phyloP scores from a whole-genome alignment of 2,113 vertebrate species.

The Protomyctophum bolini region DNA sequence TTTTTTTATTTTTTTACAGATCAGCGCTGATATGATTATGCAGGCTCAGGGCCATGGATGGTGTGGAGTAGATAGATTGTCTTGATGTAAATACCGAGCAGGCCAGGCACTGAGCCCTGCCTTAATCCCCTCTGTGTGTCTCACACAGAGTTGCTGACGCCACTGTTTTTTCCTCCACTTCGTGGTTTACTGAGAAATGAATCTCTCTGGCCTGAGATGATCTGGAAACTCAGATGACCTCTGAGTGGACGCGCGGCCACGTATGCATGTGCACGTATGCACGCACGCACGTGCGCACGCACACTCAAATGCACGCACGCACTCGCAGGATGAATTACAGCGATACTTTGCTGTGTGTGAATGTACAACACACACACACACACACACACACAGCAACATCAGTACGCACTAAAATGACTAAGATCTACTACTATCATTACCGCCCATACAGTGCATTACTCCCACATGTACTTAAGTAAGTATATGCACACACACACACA shows the following conservation, averaged over 20 bases:
- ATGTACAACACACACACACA: neutral
- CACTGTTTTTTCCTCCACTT: slow-evolving; percentile 26
- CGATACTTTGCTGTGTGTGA: too few relatives aligned
- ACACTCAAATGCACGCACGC: neutral
- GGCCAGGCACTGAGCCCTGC: neutral
- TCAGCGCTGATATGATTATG: slow-evolving; percentile 63
- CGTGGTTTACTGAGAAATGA: slow-evolving; percentile 36
- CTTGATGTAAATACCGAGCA: slow-evolving; percentile 39
- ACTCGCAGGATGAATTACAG: too few relatives aligned
- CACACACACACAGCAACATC: slow-evolving; percentile 1
- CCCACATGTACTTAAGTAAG: neutral
- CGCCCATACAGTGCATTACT: neutral
- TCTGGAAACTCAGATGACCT: slow-evolving; percentile 15
- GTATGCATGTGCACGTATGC: neutral
- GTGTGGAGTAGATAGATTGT: slow-evolving; percentile 41
- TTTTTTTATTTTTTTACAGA: too few relatives aligned
- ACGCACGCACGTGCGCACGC: neutral
- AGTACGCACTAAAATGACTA: neutral
- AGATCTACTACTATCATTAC: neutral
- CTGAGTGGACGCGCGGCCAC: neutral
- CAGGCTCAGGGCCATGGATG: slow-evolving; percentile 48
- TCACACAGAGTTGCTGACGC: slow-evolving; percentile 50
- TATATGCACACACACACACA: neutral
- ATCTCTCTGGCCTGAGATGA: slow-evolving; percentile 39
- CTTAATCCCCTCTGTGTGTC: slow-evolving; percentile 11